Evolutionary conservation across 2,888 invertebrate species (phyloP), one percentile per base, ranked within the genome.

Genomic region (Drosophila robusta): DNA sequence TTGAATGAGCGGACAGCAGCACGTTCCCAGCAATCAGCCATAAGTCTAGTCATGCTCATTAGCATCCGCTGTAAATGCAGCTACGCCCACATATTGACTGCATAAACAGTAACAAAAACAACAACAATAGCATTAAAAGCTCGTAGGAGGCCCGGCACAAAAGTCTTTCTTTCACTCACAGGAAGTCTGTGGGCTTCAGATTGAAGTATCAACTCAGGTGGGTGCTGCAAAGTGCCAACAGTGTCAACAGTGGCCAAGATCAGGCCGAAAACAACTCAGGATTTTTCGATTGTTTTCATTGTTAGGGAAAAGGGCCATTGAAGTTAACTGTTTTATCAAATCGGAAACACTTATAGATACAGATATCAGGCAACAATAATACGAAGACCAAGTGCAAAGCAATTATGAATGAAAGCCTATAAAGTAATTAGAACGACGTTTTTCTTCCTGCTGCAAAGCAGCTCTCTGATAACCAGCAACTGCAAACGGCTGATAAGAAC

Each of bases 1-100:
- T 76, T 71, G 75, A 75, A 70, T 57, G 56, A 64, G 51, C 80
- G 52, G 56, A 64, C 42, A 47, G 38, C 39, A 57, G 41, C 14
- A 54, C 34, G 38, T 57, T 70, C 26, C 39, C 73, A 78, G 34
- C 56, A 62, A 70, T 64, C 77, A 60, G 66, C 54, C 87, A 87
- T 75, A 61, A 81, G 83, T 87, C 86, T 83, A 83, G 83, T 83
- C 83, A 83, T 83, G 83, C 83, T 83, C 83, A 83, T 83, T 83
- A 87, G 83, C 83, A 83, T 83, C 80, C 77, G 75, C 85, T 67
- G 80, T 74, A 87, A 77, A 77, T 78, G 78, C 78, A 80, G 68
- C 82, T 55, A 76, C 78, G 86, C 86, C 80, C 72, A 87, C 88
- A 60, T 62, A 62, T 52, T 61, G 46, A 55, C 72, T 62, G 41